Evolutionary conservation across 2,113 vertebrate genomes (phyloP), one percentile per base, ranked within the genome.

Genomic region (Todiramphus saurophagus): DNA sequence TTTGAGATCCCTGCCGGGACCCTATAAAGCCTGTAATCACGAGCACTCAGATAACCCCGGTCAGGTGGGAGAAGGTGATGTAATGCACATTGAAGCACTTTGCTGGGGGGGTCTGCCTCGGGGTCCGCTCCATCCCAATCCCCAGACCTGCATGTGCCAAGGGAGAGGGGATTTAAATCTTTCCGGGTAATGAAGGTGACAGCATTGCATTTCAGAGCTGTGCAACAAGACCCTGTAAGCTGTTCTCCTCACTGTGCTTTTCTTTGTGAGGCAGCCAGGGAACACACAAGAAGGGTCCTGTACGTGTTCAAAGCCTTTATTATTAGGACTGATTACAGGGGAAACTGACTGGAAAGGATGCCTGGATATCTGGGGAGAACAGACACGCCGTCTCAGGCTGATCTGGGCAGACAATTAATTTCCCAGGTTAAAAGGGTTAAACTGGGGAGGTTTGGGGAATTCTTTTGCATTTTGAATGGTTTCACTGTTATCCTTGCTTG

Each of bases 231-330:
- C 18, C 33, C 80, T 3, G 0, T 13, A 44, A 75, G n/a, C 75
- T 0, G 0, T 2, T 55, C 80, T 81, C 23, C 39, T 60, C 2
- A 1, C 37, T n/a, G 43, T 17, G 43, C 9, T 0, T 24, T 83
- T 33, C 25, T 33, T 79, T 24, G 48, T 3, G 19, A 51, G 62
- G 62, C 69, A 44, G 64, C 24, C 58, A 50, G n/a, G 62, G n/a
- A 89, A 24, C 0, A 1, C 0, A 4, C 11, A 9, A 55, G 58
- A 19, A 53, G 21, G 16, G 20, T 66, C 62, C 81, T 53, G 50
- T 9, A 23, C 2, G 2, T 9, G 39, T 19, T 44, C 70, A 79
- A 30, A 79, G 30, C 33, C 24, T 66, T 79, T 21, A 9, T 78
- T 28, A 30, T 62, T n/a, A 16, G 58, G 16, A 31, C 4, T 55